Conservation (phyloP, 2,888 invertebrate species). For the Ichneumoninae sp. region DNA sequence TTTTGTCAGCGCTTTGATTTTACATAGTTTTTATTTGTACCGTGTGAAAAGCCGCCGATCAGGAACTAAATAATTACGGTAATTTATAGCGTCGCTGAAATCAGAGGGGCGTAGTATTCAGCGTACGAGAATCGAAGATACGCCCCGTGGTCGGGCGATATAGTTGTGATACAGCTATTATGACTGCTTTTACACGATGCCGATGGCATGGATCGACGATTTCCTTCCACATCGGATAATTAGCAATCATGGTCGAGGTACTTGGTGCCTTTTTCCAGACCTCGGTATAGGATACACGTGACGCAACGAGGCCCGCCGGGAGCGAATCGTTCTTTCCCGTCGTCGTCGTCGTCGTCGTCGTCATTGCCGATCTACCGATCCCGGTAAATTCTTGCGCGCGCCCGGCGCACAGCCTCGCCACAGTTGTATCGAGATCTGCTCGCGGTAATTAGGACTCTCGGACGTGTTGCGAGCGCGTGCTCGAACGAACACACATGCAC, state of each 20-base stretch:
- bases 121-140: too few species aligned
- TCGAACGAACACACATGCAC: not conserved
- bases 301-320: conserved; percentile 1
- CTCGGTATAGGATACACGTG: not conserved
- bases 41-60: too few species aligned
- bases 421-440: conserved; percentile 1
- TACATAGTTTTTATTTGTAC: too few species aligned
- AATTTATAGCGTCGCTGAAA: too few species aligned
- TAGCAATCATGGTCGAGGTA: conserved; percentile 12
- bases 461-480: conserved; percentile 28
- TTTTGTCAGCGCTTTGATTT: too few species aligned
- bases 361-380: conserved; percentile 8
- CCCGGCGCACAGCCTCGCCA: not conserved
- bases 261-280: conserved; percentile 1
- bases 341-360: not conserved
- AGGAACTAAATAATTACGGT: too few species aligned
- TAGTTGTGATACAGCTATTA: conserved; percentile 1
- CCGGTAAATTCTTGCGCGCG: conserved; percentile 21
- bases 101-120: too few species aligned
- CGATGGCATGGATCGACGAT: not conserved
- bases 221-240: conserved; percentile 6
- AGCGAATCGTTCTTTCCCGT: conserved; percentile 11
- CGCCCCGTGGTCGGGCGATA: not conserved
- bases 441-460: conserved; percentile 31
- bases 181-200: not conserved